Evolutionary conservation across 2,888 invertebrate species (phyloP), one percentile per base, ranked within the genome.

Genomic region (Tenthredo distinguenda): DNA sequence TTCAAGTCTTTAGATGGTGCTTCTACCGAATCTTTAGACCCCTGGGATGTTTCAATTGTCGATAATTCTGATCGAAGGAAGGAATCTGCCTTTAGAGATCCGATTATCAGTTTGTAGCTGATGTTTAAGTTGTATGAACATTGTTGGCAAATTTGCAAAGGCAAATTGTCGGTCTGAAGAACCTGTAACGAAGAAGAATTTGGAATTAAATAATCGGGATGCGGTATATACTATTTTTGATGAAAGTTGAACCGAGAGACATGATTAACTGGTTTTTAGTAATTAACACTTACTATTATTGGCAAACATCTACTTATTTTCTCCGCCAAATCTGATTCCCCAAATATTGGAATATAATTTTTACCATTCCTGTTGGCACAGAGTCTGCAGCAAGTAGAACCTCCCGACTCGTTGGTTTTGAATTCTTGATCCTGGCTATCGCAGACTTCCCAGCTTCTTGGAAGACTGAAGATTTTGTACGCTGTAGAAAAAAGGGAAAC

Each of bases 51-150:
- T 26, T 74, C 9, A 21, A 65, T 34, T 21, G 85, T 85, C 10
- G 74, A 65, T 15, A 87, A 74, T 79, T 87, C 85, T n/a, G 87
- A 85, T 82, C 89, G 81, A 1, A 90, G 85, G 7, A 86, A 37
- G 6, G 74, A 85, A 81, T 90, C 90, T 2, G 87, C 87, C 86
- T 87, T 87, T 7, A 88, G 40, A 47, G 87, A 88, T 9, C 85
- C 88, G 7, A 88, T 79, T 50, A 88, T 87, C 2, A 90, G 77
- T 77, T 89, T 89, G 84, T 90, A 89, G 86, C 89, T 89, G 12
- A 89, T 88, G 77, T 90, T 90, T 58, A 90, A 86, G 37, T 87
- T 87, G 31, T 86, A 86, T 18, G 89, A 86, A 82, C 90, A 90
- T 10, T 85, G 85, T 37, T 87, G 87, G 58, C 90, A 90, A 18